These are phyloP conservation scores for Rhynchophorus ferrugineus DNA, from an alignment of 1,140 invertebrate genomes.

Conservation along the genomic window DNA sequence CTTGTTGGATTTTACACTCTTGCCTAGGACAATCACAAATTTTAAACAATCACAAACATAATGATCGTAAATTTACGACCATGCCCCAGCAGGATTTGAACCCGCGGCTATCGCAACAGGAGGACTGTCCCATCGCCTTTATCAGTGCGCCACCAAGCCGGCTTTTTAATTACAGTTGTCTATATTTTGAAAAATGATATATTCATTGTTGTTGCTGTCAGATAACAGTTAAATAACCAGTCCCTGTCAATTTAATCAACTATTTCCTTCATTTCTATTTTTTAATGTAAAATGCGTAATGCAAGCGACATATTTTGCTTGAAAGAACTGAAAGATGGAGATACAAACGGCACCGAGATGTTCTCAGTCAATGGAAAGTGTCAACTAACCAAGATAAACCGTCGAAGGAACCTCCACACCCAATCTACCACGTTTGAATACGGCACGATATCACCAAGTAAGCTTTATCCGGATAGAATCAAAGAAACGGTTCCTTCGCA, in stretches of 20 bases:
- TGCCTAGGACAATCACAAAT: too few species aligned
- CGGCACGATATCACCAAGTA: conserved; percentile 9
- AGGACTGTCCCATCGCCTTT: too few species aligned
- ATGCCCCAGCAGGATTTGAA: too few species aligned
- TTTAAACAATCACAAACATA: too few species aligned
- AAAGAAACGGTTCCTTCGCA: not conserved
- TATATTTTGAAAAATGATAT: too few species aligned
- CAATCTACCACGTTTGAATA: conserved; percentile 20
- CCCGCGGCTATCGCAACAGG: too few species aligned
- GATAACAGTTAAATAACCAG: conserved; percentile 2
- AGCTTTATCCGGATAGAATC: too few species aligned
- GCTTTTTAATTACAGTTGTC: too few species aligned
- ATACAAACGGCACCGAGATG: conserved; percentile 29
- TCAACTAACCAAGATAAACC: conserved; percentile 17
- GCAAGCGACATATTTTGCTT: conserved; percentile 32
- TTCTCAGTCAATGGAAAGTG: conserved; percentile 30
- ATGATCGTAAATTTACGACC: too few species aligned
- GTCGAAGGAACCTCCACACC: conserved; percentile 16
- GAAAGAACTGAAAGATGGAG: conserved; percentile 28
- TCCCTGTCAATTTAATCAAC: not conserved
- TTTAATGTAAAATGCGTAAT: conserved; percentile 26
- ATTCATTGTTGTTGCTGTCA: too few species aligned
- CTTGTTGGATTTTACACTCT: too few species aligned
- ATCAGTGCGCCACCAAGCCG: too few species aligned
- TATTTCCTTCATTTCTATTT: not conserved